Evolutionary conservation across 2,113 vertebrate genomes (phyloP).

Genomic region (Pteruthius melanotis): DNA sequence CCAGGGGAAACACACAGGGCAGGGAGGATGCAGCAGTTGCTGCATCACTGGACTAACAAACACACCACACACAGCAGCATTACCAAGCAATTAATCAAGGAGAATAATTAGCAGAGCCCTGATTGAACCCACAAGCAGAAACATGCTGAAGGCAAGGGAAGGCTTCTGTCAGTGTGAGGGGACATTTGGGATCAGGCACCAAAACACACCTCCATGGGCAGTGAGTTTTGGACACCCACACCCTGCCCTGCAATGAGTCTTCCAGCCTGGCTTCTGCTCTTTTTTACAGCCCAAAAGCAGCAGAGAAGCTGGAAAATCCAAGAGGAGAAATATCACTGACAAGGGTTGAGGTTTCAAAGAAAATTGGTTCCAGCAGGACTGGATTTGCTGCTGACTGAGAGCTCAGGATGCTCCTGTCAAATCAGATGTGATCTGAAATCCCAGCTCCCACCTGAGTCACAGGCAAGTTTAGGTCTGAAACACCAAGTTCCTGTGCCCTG

Average conservation of each 20-base stretch:
- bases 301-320: not conserved
- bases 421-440: not conserved
- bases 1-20: not conserved
- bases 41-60: not conserved
- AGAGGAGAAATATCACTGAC: not conserved
- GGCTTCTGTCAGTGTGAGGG: not conserved
- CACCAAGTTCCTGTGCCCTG: not conserved
- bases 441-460: not conserved
- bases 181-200: not conserved
- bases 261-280: not conserved
- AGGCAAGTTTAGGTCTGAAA: not conserved
- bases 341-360: not conserved
- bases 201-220: not conserved
- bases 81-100: not conserved
- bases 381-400: not conserved
- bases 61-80: not conserved
- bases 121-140: accelerated
- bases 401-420: not conserved
- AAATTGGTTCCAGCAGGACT: not conserved
- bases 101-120: not conserved
- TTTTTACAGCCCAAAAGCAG: not conserved
- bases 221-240: not conserved
- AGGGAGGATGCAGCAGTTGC: not conserved
- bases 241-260: not conserved
- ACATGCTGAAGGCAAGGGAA: not conserved